Base-by-base conservation (phyloP, 92 coral and sea anemone genomes). In the Zoanthus sociatus region DNA sequence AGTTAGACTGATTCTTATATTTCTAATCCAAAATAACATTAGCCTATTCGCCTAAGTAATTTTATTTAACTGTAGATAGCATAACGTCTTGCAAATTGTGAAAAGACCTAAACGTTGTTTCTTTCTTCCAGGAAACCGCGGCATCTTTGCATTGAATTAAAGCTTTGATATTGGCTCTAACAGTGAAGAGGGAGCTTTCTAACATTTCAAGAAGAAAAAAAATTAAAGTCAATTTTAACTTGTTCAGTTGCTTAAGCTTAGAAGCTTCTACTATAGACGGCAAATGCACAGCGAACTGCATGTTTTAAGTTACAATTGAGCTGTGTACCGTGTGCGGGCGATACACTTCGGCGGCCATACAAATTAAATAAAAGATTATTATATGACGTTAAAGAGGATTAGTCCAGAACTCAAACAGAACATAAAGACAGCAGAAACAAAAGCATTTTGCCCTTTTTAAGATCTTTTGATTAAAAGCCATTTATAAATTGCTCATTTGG, bases 281-380 rank as follows among this genome's bases (percentile, higher is more conserved):
- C 17, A n/a, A 42, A 78, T 37, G 16, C 48, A 51, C 48, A 46
- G 8, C 33, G 68, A 17, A 20, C 21, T 60, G 15, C 9, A 6
- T 16, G 1, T 78, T 17, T 56, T 47, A 58, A 78, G 47, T 20
- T 9, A 50, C 61, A 67, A 47, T 11, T 67, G 6, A 64, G 42
- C 9, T 79, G 45, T 18, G 73, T 7, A 9, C 31, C 18, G 16
- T 3, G 1, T 61, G n/a, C 4, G 0, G 73, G 20, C 84, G 84
- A 50, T 11, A 33, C 42, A 79, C 84, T 63, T 64, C 60, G 64
- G n/a, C 46, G 55, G 26, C 54, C 42, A 68, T 10, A 63, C 30
- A 63, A 79, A 81, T 45, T 26, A 66, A 81, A 81, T 81, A 47
- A 81, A 81, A 66, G 85, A 32, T 81, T 67, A 81, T 81, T 67